A percentile compares a stretch with the other conserved stretches of the same genome.
phyloP scores from a whole-genome alignment of 23 tunicate genomes.

The Trididemnum clinides region DNA sequence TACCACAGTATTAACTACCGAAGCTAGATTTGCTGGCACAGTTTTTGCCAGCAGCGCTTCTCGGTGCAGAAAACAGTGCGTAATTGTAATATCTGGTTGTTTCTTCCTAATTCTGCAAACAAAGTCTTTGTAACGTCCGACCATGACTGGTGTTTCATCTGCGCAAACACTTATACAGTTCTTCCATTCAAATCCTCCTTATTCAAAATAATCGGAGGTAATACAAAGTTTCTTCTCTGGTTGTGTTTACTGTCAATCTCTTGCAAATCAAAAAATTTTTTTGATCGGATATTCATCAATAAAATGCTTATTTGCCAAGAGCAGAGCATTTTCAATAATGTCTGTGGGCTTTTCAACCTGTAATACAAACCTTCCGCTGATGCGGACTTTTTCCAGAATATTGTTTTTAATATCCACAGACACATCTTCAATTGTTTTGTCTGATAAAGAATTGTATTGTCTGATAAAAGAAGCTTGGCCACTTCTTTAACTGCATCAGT shows the following conservation, averaged over 20 bases:
- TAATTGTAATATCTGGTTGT: not conserved
- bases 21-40: constrained; percentile 5
- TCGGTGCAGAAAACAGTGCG: constrained; percentile 1
- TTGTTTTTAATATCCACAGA: constrained; percentile 24
- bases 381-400: constrained; percentile 32
- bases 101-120: not conserved
- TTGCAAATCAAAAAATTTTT: not conserved
- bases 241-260: constrained; percentile 7
- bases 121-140: not conserved
- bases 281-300: not conserved
- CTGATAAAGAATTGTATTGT: constrained; percentile 11
- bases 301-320: constrained; percentile 11
- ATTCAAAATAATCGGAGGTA: not conserved
- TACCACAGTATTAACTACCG: not conserved
- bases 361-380: constrained; percentile 26
- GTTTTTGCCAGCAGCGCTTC: too few species aligned
- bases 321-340: constrained; percentile 24
- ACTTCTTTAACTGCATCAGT: constrained; percentile 24
- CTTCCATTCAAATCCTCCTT: not conserved
- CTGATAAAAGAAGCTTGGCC: constrained; percentile 26
- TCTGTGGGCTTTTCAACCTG: constrained; percentile 21
- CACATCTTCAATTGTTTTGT: constrained; percentile 21
- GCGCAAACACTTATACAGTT: constrained; percentile 1
- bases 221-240: constrained; percentile 15
- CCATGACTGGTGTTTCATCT: too few species aligned